These are phyloP conservation scores for Chauna torquata DNA, from an alignment of 2,113 vertebrate species.

Conservation along the genomic window DNA sequence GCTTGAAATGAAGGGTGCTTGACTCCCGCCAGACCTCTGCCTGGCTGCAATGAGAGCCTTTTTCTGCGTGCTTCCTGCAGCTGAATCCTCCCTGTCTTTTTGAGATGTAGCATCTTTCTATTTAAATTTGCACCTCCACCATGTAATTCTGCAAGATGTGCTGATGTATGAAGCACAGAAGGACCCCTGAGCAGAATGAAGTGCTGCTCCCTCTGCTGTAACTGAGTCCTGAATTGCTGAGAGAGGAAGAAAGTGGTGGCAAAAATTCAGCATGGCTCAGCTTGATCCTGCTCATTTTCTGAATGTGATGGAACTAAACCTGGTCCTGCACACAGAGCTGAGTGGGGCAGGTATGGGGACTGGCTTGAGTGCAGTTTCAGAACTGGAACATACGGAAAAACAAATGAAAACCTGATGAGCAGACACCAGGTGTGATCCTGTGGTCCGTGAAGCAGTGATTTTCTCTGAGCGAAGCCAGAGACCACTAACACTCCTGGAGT, in stretches of 20 bases:
- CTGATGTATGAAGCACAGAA: constrained; percentile 13
- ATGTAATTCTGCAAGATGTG: constrained; percentile 7
- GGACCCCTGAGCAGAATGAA: constrained; percentile 29
- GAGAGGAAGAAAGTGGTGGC: not conserved
- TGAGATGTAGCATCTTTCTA: not conserved
- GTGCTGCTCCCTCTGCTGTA: not conserved
- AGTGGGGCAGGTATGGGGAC: not conserved
- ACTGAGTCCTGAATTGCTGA: not conserved
- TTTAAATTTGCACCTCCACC: constrained; percentile 28
- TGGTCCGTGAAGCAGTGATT: not conserved
- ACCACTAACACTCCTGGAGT: not conserved
- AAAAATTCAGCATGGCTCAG: not conserved
- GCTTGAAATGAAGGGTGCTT: constrained; percentile 28
- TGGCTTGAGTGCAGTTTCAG: not conserved
- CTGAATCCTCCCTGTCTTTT: not conserved
- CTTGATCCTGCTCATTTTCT: not conserved
- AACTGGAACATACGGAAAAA: not conserved
- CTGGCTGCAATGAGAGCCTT: not conserved
- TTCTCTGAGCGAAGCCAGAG: not conserved
- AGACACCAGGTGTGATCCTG: not conserved
- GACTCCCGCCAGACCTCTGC: constrained; percentile 14
- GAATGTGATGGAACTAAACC: not conserved
- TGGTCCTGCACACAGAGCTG: not conserved
- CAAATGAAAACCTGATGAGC: not conserved
- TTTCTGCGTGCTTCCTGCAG: not conserved